Percentiles rank a stretch among this genome's conserved stretches.
These are phyloP conservation scores for Girardinichthys multiradiatus DNA, from an alignment of 2,113 vertebrate species.

Conservation along the genomic window DNA sequence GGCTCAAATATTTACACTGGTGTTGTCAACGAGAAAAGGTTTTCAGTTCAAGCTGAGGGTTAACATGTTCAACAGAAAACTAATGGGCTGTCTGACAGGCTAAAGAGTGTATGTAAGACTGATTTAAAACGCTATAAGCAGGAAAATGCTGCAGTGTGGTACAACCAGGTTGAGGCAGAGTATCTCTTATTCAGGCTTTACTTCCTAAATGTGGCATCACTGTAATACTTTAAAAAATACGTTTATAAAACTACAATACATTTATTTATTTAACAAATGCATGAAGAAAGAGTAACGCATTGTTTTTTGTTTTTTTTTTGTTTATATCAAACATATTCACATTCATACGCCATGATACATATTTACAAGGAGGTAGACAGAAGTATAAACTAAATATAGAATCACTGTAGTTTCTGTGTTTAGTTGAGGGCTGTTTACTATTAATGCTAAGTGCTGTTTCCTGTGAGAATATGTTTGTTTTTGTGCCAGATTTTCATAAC, in stretches of 20 bases:
- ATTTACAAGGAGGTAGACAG: too few relatives aligned
- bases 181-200: too few relatives aligned
- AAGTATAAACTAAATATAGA: too few relatives aligned
- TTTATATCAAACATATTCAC: too few relatives aligned
- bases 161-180: conserved; percentile 6
- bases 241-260: background rate
- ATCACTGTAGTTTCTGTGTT: background rate
- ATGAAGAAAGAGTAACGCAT: too few relatives aligned
- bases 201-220: background rate
- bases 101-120: background rate
- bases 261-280: too few relatives aligned
- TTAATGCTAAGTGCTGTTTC: background rate
- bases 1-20: conserved; percentile 79
- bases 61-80: background rate
- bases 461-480: conserved; percentile 7
- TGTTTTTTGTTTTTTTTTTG: too few relatives aligned
- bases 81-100: background rate
- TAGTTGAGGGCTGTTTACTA: too few relatives aligned
- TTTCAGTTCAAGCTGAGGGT: background rate
- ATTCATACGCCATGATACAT: too few relatives aligned
- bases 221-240: background rate
- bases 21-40: conserved; percentile 35
- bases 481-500: background rate
- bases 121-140: background rate
- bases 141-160: background rate